Evolutionary conservation across 2,888 invertebrate species (phyloP), one percentile per base, ranked within the genome.

Genomic region (Mesochorus sp.): DNA sequence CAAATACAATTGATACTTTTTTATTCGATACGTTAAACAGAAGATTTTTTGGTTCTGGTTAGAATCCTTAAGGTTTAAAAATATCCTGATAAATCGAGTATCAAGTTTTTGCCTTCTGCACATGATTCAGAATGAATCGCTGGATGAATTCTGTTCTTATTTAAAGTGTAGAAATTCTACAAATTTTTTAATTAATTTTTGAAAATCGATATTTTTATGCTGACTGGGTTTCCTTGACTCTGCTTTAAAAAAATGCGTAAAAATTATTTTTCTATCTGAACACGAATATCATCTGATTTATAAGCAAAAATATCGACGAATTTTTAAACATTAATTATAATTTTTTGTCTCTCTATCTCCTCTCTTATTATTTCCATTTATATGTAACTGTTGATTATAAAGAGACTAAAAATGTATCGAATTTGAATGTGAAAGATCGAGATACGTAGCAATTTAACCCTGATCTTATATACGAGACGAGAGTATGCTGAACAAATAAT

Each of bases 381-480:
- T 31, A 17, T 47, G 31, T 44, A 17, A 6, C 21, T 19, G 28
- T 57, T 76, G 8, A 3, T 2, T 6, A n/a, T n/a, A 2, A 14
- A 51, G 14, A 51, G 34, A 42, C 39, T 17, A 28, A 47, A 64
- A 55, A 26, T 76, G 55, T 64, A 59, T 57, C 49, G 44, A 31
- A 39, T 62, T 24, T 14, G 64, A 76, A 17, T 49, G 71, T 39
- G 42, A 59, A 47, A 14, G 61, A 68, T 68, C 12, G 12, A 75
- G 53, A 62, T 2, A 28, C 39, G 26, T 66, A 76, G 59, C 51
- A 37, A 12, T 12, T 2, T 12, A 37, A 6, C 8, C 12, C 12
- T 37, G 8, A 4, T 37, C 12, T 37, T 37, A 10, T 37, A 2
- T 37, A 37, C n/a, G 19, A 44, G 39, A 47, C 8, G 31, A 44